Evolutionary conservation across 2,113 vertebrate genomes (phyloP), one percentile per base, ranked within the genome.

Genomic region (Hymenochirus boettgeri): DNA sequence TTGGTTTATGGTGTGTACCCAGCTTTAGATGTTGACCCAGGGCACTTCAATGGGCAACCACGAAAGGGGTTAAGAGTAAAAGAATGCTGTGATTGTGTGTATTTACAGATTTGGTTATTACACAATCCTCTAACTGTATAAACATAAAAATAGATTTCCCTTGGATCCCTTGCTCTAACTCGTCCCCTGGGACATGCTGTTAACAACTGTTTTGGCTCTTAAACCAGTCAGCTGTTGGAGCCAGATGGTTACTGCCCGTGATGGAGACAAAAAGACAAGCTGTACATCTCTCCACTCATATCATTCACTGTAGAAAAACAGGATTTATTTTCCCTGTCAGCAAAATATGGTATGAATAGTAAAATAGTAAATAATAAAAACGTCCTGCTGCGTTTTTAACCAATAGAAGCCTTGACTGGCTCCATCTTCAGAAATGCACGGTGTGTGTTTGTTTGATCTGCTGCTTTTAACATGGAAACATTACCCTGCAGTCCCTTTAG

Each of bases 171-270:
- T 1, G 0, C 29, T 26, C 35, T 0, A 0, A 8, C 9, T 53
- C 1, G 1, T 57, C 56, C 42, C 2, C 0, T 0, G 1, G 50
- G 54, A 56, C 69, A 51, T 66, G 21, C 2, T 21, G 50, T 18
- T 22, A 62, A 75, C 79, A 83, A 7, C 75, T 76, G 81, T 73
- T 31, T 70, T 47, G 25, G 26, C 22, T 70, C 57, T 73, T 51
- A 31, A 58, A 42, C 3, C 37, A 0, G 64, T 69, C 80, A 81
- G 77, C 82, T 81, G 81, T 73, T 66, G 27, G 6, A 13, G 72
- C 73, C 82, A 82, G 75, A 76, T 75, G 75, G 52, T 11, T 19
- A 45, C 23, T 64, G 70, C 72, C 66, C 22, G 24, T 17, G 1
- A 0, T 17, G 65, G 18, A 25, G 50, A 33, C 60, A 62, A 25